Percentiles rank a stretch among this genome's conserved stretches.
Evolutionary conservation across 2,888 invertebrate genomes (phyloP).

Genomic region (Drosophila formosana): DNA sequence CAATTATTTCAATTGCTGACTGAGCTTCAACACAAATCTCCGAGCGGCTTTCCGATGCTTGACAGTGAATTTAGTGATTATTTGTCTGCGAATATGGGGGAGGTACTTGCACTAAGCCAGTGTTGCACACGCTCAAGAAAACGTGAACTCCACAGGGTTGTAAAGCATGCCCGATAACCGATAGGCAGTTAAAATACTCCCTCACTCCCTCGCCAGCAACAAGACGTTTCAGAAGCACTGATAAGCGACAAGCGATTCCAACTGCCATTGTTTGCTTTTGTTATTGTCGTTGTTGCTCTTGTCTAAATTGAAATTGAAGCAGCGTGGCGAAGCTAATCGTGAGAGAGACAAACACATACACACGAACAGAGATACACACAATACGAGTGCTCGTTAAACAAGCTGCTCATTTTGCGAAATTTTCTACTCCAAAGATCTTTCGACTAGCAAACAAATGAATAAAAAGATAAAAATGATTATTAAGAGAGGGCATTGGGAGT

Average conservation of each 20-base stretch:
- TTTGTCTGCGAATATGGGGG: background rate
- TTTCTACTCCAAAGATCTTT: slow-evolving; percentile 58
- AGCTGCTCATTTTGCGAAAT: slow-evolving; percentile 57
- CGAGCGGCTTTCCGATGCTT: background rate
- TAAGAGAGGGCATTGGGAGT: slow-evolving; percentile 3
- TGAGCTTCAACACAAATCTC: no score
- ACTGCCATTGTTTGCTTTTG: slow-evolving; percentile 26
- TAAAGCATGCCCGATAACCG: slow-evolving; percentile 22
- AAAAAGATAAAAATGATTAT: slow-evolving; percentile 61
- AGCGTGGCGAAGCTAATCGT: slow-evolving; percentile 52
- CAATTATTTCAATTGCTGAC: no score
- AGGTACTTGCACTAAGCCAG: background rate
- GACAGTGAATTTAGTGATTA: background rate
- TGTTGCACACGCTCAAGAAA: slow-evolving; percentile 3
- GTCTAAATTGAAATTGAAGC: slow-evolving; percentile 47
- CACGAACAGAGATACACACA: slow-evolving; percentile 10
- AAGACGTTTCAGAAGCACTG: background rate
- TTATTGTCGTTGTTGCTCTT: slow-evolving; percentile 11
- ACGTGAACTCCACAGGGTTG: slow-evolving; percentile 1
- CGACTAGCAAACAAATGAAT: slow-evolving; percentile 53
- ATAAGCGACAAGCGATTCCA: slow-evolving; percentile 21
- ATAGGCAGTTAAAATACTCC: slow-evolving; percentile 22
- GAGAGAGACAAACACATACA: slow-evolving; percentile 9
- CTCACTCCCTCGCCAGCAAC: background rate
- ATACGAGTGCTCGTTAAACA: slow-evolving; percentile 31